Percentiles rank a stretch among this genome's conserved stretches.
These are phyloP conservation scores for Nasonia vitripennis DNA, from an alignment of 1,140 invertebrate species.

Conservation along the genomic window DNA sequence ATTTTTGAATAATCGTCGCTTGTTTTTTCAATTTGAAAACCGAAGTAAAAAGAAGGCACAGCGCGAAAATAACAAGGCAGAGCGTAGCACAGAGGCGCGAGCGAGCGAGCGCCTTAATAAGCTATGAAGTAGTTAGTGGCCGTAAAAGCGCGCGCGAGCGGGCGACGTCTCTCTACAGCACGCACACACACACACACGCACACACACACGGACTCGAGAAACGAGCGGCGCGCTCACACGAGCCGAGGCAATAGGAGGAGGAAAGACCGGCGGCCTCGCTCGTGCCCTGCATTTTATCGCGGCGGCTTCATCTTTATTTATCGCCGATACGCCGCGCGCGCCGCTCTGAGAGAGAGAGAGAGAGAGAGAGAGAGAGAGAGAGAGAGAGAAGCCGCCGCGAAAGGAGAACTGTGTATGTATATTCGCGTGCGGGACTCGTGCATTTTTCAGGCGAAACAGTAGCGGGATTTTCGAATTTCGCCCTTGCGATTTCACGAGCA, in stretches of 20 bases:
- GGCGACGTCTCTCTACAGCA: slow-evolving; percentile 8
- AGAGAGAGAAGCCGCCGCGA: background rate
- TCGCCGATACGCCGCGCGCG: slow-evolving; percentile 51
- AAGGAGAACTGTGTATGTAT: background rate
- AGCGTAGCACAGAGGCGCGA: background rate
- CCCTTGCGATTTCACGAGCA: too few species aligned
- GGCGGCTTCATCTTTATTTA: slow-evolving; percentile 66
- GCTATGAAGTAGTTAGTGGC: slow-evolving; percentile 49
- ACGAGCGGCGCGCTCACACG: slow-evolving; percentile 40
- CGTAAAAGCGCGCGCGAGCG: slow-evolving; percentile 54
- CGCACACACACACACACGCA: slow-evolving; percentile 33
- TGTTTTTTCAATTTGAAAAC: too few species aligned
- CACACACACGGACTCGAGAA: background rate
- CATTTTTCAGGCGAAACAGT: too few species aligned
- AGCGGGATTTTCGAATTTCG: too few species aligned
- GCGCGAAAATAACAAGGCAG: background rate
- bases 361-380: background rate
- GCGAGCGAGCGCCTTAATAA: slow-evolving; percentile 46
- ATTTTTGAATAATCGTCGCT: too few species aligned
- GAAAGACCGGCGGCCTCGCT: slow-evolving; percentile 55
- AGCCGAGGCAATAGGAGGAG: background rate
- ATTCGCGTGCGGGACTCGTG: slow-evolving; percentile 16
- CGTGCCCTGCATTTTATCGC: slow-evolving; percentile 68
- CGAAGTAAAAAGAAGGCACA: too few species aligned
- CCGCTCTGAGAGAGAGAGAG: background rate